phyloP scores from a whole-genome alignment of 2,888 invertebrate genomes.

The Druceiella hillmani region DNA sequence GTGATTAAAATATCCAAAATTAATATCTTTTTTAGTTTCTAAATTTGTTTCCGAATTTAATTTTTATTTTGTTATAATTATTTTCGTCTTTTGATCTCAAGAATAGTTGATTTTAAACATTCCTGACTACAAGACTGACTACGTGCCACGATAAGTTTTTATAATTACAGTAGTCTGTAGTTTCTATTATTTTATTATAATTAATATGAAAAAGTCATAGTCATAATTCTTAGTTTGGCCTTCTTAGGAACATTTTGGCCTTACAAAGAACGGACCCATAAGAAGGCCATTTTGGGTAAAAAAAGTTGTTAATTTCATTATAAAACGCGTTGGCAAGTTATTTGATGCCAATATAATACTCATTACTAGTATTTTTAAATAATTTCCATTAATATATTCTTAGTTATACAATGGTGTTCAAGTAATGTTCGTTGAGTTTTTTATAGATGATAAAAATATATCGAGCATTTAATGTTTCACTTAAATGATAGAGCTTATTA shows the following conservation, averaged over 20 bases:
- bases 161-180: too few species aligned
- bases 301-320: conserved; percentile 9
- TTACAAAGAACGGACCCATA: conserved; percentile 21
- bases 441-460: conserved; percentile 8
- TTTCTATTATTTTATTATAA: too few species aligned
- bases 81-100: conserved; percentile 12
- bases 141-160: too few species aligned
- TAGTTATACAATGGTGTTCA: conserved; percentile 15
- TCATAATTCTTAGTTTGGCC: too few species aligned
- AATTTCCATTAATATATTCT: conserved; percentile 12
- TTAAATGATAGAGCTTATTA: neutral
- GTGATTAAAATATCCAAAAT: conserved; percentile 13
- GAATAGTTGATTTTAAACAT: conserved; percentile 15
- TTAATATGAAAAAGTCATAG: too few species aligned
- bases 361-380: conserved; percentile 14
- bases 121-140: conserved; percentile 14
- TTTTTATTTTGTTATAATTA: conserved; percentile 14
- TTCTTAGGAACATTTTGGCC: conserved; percentile 18
- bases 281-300: conserved; percentile 13
- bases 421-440: conserved; percentile 13
- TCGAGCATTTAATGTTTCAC: conserved; percentile 12
- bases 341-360: too few species aligned
- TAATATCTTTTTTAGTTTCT: conserved; percentile 14
- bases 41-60: conserved; percentile 18
- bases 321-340: conserved; percentile 15